Evolutionary conservation across 1,140 invertebrate genomes (phyloP).

Genomic region (Dinoponera quadriceps): DNA sequence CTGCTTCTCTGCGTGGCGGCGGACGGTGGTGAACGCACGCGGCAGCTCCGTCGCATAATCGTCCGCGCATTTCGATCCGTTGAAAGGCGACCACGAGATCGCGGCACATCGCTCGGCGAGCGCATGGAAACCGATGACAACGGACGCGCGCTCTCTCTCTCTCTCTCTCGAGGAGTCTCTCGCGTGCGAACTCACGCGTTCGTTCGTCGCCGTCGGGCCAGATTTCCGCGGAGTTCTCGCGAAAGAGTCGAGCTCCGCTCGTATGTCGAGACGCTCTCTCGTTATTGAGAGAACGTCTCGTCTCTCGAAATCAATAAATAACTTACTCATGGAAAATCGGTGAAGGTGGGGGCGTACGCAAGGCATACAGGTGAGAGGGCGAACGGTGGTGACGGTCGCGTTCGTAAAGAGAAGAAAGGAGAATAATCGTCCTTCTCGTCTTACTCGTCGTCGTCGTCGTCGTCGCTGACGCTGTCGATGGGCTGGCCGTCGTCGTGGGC

Average conservation of each 20-base stretch:
- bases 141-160: neutral
- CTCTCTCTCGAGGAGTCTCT: neutral
- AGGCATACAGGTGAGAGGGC: conserved; percentile 70
- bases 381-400: conserved; percentile 47
- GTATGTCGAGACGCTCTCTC: conserved; percentile 19
- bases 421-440: no score
- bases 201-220: no score
- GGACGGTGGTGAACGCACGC: neutral
- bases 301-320: conserved; percentile 73
- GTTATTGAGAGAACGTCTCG: conserved; percentile 57
- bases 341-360: conserved; percentile 63
- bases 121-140: neutral
- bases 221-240: neutral
- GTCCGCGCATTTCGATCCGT: neutral
- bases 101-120: no score
- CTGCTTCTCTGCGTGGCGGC: neutral
- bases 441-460: neutral
- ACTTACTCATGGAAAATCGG: conserved; percentile 76
- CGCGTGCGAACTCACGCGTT: no score
- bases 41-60: no score
- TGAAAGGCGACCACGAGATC: neutral
- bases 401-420: conserved; percentile 3
- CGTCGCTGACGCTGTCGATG: neutral
- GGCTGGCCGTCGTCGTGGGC: neutral
- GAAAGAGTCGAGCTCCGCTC: neutral